Percentiles rank a stretch among this genome's conserved stretches.
Conservation (phyloP, 1,140 invertebrate genomes). For the Eumeta japonica region DNA sequence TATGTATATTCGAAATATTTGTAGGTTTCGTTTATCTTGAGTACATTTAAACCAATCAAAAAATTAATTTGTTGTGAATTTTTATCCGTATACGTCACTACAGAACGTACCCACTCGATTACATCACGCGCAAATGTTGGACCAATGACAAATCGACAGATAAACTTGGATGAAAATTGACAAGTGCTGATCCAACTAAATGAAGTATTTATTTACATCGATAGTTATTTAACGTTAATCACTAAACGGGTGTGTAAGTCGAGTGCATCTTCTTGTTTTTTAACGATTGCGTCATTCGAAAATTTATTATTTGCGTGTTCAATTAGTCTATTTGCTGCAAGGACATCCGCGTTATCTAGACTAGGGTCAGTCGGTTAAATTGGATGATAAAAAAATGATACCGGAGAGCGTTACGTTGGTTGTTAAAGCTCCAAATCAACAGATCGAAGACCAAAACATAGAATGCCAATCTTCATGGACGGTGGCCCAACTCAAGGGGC, state of each 20-base stretch:
- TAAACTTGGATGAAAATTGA: constrained; percentile 46
- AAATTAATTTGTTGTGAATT: too few relatives aligned
- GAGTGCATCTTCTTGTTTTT: too few relatives aligned
- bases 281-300: constrained; percentile 17
- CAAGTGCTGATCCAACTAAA: constrained; percentile 32
- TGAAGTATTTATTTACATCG: constrained; percentile 49
- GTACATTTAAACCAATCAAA: too few relatives aligned
- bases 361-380: constrained; percentile 16
- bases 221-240: constrained; percentile 23
- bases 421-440: constrained; percentile 86
- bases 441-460: constrained; percentile 82
- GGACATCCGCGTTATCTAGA: constrained; percentile 33
- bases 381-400: constrained; percentile 43
- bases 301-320: constrained; percentile 4
- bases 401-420: constrained; percentile 68
- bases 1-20: too few relatives aligned
- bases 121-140: constrained; percentile 19
- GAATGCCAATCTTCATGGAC: constrained; percentile 82
- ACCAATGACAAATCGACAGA: constrained; percentile 43
- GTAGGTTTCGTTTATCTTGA: too few relatives aligned
- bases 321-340: constrained; percentile 9
- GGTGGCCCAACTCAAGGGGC: constrained; percentile 78
- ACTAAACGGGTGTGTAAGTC: too few relatives aligned
- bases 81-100: too few relatives aligned
- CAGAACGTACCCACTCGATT: too few relatives aligned